Conservation (phyloP, 2,888 invertebrate genomes). For the Drosophila helvetica region DNA sequence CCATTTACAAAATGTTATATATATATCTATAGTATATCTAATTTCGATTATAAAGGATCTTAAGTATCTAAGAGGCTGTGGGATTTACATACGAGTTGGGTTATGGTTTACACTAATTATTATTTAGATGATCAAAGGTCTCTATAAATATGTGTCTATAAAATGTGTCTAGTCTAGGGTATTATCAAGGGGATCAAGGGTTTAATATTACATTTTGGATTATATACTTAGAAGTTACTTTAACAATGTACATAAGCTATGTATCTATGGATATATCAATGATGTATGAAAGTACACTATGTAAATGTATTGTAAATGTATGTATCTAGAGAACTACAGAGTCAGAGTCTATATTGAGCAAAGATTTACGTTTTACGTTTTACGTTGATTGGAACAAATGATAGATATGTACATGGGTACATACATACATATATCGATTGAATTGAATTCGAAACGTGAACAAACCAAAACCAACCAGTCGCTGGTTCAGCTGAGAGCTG, state of each 20-base stretch:
- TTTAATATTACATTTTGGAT: not conserved
- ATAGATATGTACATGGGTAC: not conserved
- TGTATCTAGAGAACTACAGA: slow-evolving; percentile 17
- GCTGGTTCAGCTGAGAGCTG: slow-evolving; percentile 5
- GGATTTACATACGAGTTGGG: not conserved
- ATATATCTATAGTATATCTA: not conserved
- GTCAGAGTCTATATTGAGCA: slow-evolving; percentile 24
- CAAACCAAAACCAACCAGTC: slow-evolving; percentile 70
- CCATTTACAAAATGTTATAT: not conserved
- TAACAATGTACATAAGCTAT: slow-evolving; percentile 33
- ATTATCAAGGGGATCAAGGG: slow-evolving; percentile 10
- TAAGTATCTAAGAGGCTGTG: not conserved
- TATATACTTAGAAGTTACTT: slow-evolving; percentile 25
- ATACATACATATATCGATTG: slow-evolving; percentile 28
- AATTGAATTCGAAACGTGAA: slow-evolving; percentile 67
- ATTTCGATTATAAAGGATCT: not conserved
- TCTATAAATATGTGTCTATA: not conserved
- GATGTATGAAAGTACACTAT: too few species aligned
- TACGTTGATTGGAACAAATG: slow-evolving; percentile 29
- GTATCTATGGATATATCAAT: not conserved
- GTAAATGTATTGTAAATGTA: too few species aligned
- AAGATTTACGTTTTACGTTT: slow-evolving; percentile 12
- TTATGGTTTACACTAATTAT: slow-evolving; percentile 26
- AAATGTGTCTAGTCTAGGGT: not conserved
- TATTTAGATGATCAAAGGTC: slow-evolving; percentile 20